Percentiles rank a stretch among this genome's conserved stretches.
Conservation (phyloP, 2,797 vertebrate species). For the Acanthopagrus latus region DNA sequence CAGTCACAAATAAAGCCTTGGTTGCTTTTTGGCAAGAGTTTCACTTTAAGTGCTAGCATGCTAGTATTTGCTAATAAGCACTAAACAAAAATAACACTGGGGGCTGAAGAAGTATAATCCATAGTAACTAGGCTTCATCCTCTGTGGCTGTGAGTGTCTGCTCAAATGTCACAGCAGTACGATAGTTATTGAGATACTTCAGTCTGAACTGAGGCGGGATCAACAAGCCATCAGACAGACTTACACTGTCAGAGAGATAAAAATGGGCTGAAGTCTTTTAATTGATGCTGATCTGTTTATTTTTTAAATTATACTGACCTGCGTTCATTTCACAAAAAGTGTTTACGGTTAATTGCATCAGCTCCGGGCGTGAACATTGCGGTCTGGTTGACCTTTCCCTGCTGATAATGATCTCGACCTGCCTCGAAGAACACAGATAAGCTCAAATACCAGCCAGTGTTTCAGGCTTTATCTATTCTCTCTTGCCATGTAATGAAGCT, state of each 20-base stretch:
- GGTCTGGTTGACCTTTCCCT: conserved; percentile 76
- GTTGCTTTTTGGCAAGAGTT: no score
- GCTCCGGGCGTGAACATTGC: conserved; percentile 3
- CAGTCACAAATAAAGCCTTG: no score
- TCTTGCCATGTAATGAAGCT: conserved; percentile 48
- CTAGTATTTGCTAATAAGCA: background rate
- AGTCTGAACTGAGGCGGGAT: background rate
- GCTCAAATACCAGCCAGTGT: conserved; percentile 77
- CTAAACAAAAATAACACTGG: background rate
- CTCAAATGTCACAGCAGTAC: background rate
- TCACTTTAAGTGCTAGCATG: background rate
- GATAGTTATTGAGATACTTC: background rate
- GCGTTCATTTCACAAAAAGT: conserved; percentile 4
- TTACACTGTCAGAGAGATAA: background rate
- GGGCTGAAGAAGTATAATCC: background rate
- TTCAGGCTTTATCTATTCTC: conserved; percentile 70
- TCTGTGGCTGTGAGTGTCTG: conserved; percentile 1
- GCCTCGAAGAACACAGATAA: conserved; percentile 60
- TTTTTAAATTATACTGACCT: no score
- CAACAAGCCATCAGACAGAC: background rate
- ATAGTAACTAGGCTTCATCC: background rate
- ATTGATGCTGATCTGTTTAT: background rate
- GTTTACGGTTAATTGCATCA: conserved; percentile 15
- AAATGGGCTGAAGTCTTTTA: conserved; percentile 5
- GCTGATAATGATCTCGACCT: conserved; percentile 60